Evolutionary conservation across 2,113 vertebrate species (phyloP).

Genomic region (Apeltes quadracus): DNA sequence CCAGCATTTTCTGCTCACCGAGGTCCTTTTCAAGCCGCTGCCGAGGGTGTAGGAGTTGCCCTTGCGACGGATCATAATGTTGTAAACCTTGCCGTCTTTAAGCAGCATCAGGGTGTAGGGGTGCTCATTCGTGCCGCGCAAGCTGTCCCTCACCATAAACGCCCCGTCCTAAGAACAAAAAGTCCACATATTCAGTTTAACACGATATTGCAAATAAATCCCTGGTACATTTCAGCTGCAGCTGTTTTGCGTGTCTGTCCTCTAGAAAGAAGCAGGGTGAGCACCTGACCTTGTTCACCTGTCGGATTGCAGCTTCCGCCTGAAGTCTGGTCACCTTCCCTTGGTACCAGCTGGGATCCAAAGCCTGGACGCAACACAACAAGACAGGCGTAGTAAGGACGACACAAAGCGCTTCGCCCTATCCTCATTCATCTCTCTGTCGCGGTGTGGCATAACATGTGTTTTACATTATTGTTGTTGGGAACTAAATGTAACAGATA

Average conservation of each 20-base stretch:
- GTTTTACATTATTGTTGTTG: not conserved
- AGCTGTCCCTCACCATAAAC: conserved; percentile 90
- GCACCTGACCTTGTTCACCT: conserved; percentile 85
- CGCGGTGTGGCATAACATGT: not conserved
- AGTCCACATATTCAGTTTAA: not conserved
- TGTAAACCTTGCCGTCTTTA: conserved; percentile 88
- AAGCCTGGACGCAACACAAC: conserved; percentile 49
- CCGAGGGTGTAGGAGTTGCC: conserved; percentile 80
- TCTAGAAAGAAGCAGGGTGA: conserved; percentile 3
- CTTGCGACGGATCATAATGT: conserved; percentile 87
- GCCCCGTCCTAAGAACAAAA: conserved; percentile 81
- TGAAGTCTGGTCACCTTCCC: conserved; percentile 81
- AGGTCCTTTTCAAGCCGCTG: conserved; percentile 80
- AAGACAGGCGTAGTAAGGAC: conserved; percentile 25
- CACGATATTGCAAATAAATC: not conserved
- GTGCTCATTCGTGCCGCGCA: conserved; percentile 78
- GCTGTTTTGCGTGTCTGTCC: not conserved
- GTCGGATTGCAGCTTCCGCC: conserved; percentile 84
- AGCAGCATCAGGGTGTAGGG: conserved; percentile 91
- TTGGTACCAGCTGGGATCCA: conserved; percentile 84
- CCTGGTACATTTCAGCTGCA: not conserved
- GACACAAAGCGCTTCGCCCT: not conserved
- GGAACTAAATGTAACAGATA: not conserved
- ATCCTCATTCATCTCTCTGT: not conserved
- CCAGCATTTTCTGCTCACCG: conserved; percentile 76